Evolutionary conservation across 2,888 invertebrate species (phyloP).

Genomic region (Nectonema munidae): DNA sequence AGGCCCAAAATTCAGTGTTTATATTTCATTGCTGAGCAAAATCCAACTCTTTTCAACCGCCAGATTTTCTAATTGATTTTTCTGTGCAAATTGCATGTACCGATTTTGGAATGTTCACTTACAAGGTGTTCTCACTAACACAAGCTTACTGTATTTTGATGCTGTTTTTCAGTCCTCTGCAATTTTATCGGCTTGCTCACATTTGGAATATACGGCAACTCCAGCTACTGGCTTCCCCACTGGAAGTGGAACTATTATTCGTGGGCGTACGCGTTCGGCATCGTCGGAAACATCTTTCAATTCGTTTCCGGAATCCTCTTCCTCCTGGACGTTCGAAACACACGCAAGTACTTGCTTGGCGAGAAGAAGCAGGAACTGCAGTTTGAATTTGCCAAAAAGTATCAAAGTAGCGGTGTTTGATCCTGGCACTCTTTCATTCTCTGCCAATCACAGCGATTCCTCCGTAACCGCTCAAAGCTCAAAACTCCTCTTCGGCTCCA

Average conservation of each 20-base stretch:
- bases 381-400: slow-evolving; percentile 8
- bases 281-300: slow-evolving; percentile 14
- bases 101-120: no score
- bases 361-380: slow-evolving; percentile 6
- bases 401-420: slow-evolving; percentile 8
- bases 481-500: no score
- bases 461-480: no score
- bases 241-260: slow-evolving; percentile 17
- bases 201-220: slow-evolving; percentile 17
- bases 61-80: no score
- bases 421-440: no score
- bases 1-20: no score
- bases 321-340: not conserved
- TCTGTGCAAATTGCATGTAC: no score
- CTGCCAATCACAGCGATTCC: no score
- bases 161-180: slow-evolving; percentile 13
- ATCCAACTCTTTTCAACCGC: no score
- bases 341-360: not conserved
- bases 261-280: slow-evolving; percentile 16
- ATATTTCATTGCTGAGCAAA: no score
- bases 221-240: slow-evolving; percentile 18
- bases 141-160: no score
- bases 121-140: no score
- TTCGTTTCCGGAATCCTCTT: slow-evolving; percentile 2
- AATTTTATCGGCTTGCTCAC: slow-evolving; percentile 15